Percentiles rank a stretch among this genome's conserved stretches.
These are phyloP conservation scores for Dryocosmus kuriphilus DNA, from an alignment of 2,888 invertebrate species.

Conservation along the genomic window DNA sequence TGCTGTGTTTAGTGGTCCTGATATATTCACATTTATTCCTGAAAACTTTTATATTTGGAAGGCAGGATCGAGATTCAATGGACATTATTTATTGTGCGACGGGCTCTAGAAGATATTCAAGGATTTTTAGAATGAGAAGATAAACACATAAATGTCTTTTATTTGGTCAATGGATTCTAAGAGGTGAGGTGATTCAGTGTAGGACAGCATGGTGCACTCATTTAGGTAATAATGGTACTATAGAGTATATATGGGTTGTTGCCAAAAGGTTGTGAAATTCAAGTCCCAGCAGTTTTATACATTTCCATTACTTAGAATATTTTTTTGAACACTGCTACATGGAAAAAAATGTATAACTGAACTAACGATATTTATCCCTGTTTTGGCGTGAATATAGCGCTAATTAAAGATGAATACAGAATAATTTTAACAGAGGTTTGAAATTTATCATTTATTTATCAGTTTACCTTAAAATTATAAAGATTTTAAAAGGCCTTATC, in stretches of 20 bases:
- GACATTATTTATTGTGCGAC: background rate
- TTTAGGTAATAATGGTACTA: background rate
- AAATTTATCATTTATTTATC: no score
- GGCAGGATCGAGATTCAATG: background rate
- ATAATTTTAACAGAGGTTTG: no score
- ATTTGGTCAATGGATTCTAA: background rate
- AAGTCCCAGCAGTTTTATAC: no score
- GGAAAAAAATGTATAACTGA: no score
- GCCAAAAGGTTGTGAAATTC: no score
- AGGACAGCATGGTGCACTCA: background rate
- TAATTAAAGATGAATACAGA: no score
- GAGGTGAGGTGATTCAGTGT: background rate
- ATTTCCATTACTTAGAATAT: no score
- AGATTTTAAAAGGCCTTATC: no score
- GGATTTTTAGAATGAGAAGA: background rate
- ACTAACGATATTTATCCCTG: no score
- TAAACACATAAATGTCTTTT: background rate
- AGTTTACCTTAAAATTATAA: no score
- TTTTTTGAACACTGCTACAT: no score
- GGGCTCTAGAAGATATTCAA: background rate
- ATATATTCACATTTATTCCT: background rate
- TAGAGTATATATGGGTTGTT: background rate
- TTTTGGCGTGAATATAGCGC: no score
- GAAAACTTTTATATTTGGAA: background rate
- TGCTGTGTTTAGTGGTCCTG: background rate